phyloP scores from a whole-genome alignment of 2,797 vertebrate species.

The Galagoides demidoff region DNA sequence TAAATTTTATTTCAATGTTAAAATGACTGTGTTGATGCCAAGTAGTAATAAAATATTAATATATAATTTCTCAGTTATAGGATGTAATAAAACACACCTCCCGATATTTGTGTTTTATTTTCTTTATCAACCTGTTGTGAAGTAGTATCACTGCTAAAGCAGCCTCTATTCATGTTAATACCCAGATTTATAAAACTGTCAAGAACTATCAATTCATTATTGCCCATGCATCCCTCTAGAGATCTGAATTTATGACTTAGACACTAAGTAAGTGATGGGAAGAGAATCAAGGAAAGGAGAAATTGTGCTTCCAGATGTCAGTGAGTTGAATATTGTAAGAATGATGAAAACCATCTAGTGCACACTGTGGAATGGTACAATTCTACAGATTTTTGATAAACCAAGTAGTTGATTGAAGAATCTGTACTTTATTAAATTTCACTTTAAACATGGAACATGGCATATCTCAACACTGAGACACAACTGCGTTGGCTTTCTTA shows the following conservation, averaged over 20 bases:
- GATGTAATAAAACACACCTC: neutral
- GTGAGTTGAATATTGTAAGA: neutral
- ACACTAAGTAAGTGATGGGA: neutral
- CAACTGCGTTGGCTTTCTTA: constrained; percentile 16
- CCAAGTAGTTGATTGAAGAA: neutral
- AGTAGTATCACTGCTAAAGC: neutral
- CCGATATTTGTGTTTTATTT: neutral
- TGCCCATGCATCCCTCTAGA: neutral
- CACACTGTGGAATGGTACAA: neutral
- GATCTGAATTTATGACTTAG: neutral
- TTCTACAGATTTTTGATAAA: neutral
- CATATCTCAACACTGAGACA: neutral
- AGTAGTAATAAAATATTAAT: neutral
- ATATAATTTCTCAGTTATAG: neutral
- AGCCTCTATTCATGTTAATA: neutral
- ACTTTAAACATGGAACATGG: neutral
- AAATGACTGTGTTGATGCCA: neutral
- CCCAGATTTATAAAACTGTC: neutral
- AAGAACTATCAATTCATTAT: neutral
- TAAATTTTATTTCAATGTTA: constrained; percentile 15
- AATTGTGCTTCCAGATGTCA: neutral
- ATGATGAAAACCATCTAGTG: neutral
- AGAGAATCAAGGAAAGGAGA: neutral
- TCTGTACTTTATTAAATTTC: neutral
- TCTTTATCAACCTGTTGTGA: neutral